A percentile compares a stretch with the other conserved stretches of the same genome.
phyloP scores from a whole-genome alignment of 2,797 vertebrate species.

The Crocodylus rhombifer region DNA sequence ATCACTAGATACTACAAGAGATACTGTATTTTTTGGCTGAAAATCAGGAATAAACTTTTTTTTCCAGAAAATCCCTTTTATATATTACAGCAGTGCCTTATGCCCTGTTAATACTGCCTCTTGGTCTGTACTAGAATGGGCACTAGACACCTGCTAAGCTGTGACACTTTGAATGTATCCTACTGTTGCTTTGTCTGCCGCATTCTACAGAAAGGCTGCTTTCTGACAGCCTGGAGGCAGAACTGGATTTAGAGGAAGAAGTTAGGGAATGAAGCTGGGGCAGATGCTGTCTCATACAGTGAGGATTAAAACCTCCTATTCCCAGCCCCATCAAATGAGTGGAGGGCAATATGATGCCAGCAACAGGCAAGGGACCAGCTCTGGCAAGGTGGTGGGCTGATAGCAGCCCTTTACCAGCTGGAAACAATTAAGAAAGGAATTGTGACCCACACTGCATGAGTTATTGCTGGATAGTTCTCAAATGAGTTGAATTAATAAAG shows the following conservation, averaged over 20 bases:
- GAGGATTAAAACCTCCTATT: background rate
- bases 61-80: background rate
- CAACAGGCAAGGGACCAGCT: slow-evolving; percentile 11
- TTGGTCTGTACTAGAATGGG: background rate
- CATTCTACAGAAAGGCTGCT: slow-evolving; percentile 11
- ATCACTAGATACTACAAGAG: background rate
- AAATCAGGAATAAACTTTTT: slow-evolving; percentile 41
- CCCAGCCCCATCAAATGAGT: slow-evolving; percentile 37
- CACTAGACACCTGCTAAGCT: slow-evolving; percentile 24
- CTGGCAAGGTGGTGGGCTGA: background rate
- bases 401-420: slow-evolving; percentile 26
- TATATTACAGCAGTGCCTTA: background rate
- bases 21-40: slow-evolving; percentile 6
- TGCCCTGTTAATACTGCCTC: background rate
- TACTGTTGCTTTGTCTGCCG: background rate
- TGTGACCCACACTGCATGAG: background rate
- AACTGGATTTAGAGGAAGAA: slow-evolving; percentile 40
- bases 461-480: slow-evolving; percentile 32
- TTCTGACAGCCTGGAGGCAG: slow-evolving; percentile 16
- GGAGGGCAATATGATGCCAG: slow-evolving; percentile 11
- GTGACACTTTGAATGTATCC: background rate
- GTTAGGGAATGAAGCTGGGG: slow-evolving; percentile 1
- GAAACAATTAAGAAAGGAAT: slow-evolving; percentile 39
- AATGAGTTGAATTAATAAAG: slow-evolving; percentile 42
- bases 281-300: slow-evolving; percentile 21